Evolutionary conservation across 2,888 invertebrate genomes (phyloP), one percentile per base, ranked within the genome.

Genomic region (Heliconius erato): DNA sequence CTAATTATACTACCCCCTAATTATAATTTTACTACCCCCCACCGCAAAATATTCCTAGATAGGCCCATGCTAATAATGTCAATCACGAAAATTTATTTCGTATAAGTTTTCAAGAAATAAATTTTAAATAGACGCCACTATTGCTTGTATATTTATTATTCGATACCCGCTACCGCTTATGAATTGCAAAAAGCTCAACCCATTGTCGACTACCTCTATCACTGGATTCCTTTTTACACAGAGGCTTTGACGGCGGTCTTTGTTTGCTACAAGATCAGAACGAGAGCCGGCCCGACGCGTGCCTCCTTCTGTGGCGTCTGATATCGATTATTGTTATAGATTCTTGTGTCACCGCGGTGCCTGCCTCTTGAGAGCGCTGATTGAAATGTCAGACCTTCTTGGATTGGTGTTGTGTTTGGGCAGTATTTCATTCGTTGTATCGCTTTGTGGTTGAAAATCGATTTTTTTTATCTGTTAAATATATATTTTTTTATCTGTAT

Each of bases 161-260:
- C 14, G 19, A 44, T 32, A 68, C 44, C 49, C 86, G 86, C 86
- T 77, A 59, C 63, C 82, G 83, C 81, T 80, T 35, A 82, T 84
- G 69, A 83, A 88, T 91, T 89, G 85, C 84, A 88, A 80, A 89
- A 79, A 88, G 88, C 94, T 94, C 92, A 91, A 92, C 93, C 94
- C 92, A 95, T 95, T 95, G 95, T 95, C 94, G 95, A 94, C 95
- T 95, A 93, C 94, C 94, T 95, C 93, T 94, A 95, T 95, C 94
- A 95, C 94, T 93, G 95, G 95, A 94, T 94, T 95, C 94, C 95
- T 95, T 95, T 94, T 94, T 92, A 93, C 94, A 93, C 91, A 90
- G 92, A 90, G 93, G 94, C 95, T 95, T 95, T 95, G 95, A 95
- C 93, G 93, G 92, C 90, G 89, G 90, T 88, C 94, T 94, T 95